Conservation (phyloP, 1,140 invertebrate species). For the Sycobia sp. region DNA sequence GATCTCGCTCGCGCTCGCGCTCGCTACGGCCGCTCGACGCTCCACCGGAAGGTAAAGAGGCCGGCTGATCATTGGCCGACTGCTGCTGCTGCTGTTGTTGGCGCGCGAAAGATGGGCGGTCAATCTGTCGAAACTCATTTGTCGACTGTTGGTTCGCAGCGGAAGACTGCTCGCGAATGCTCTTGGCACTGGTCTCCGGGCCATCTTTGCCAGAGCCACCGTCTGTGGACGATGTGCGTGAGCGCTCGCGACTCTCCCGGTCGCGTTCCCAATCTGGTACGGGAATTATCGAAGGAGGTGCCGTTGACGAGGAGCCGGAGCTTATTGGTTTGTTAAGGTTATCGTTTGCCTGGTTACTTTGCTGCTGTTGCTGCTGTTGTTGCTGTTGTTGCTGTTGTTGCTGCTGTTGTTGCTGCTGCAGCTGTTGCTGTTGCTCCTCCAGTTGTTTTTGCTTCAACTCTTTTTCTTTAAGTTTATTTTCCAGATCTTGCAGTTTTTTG, state of each 20-base stretch:
- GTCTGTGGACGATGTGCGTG: slow-evolving; percentile 62
- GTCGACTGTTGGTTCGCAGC: slow-evolving; percentile 34
- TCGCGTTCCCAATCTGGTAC: slow-evolving; percentile 66
- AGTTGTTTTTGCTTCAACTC: background rate
- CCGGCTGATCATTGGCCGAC: slow-evolving; percentile 19
- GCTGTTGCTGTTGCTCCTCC: background rate
- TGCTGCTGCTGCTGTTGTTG: slow-evolving; percentile 34
- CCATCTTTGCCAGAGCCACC: slow-evolving; percentile 37
- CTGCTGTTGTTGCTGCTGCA: too few species aligned
- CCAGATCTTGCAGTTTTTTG: slow-evolving; percentile 68
- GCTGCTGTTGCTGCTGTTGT: background rate
- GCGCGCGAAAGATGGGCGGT: slow-evolving; percentile 40
- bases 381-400: too few species aligned
- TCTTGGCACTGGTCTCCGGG: slow-evolving; percentile 56
- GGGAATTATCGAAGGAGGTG: slow-evolving; percentile 60
- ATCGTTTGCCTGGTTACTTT: background rate
- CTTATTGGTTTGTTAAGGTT: background rate
- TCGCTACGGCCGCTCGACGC: slow-evolving; percentile 8
- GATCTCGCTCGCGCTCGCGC: slow-evolving; percentile 55
- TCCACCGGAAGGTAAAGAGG: background rate
- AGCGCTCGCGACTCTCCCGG: slow-evolving; percentile 56
- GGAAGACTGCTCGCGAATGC: slow-evolving; percentile 44
- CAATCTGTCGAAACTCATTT: slow-evolving; percentile 42
- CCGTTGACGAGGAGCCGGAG: slow-evolving; percentile 15
- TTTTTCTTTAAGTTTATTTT: slow-evolving; percentile 67